Conservation (phyloP, 2,113 vertebrate genomes). For the Coptodon bakossiorum region DNA sequence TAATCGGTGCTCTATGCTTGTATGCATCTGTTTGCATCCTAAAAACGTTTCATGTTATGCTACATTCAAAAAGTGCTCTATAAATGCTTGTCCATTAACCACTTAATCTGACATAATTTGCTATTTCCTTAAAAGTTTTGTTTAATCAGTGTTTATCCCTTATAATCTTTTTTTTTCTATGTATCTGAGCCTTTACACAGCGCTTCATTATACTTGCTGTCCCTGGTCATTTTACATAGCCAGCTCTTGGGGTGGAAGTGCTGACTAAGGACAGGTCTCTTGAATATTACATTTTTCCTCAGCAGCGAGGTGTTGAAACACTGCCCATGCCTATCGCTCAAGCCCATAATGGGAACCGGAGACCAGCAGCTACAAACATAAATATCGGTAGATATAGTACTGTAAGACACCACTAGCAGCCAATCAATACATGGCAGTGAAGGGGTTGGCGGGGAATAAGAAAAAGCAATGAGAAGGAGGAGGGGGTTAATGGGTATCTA, state of each 20-base stretch:
- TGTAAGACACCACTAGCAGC: slow-evolving; percentile 33
- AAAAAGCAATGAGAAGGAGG: not conserved
- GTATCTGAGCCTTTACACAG: not conserved
- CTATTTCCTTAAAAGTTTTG: not conserved
- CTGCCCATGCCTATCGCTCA: slow-evolving; percentile 63
- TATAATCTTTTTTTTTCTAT: not conserved
- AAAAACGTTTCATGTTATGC: not conserved
- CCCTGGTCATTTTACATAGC: slow-evolving; percentile 41
- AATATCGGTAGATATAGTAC: slow-evolving; percentile 57
- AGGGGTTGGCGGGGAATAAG: not conserved
- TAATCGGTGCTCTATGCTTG: not conserved
- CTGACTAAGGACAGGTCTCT: slow-evolving; percentile 62
- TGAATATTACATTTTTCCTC: slow-evolving; percentile 67
- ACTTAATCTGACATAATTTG: not conserved
- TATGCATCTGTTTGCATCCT: not conserved
- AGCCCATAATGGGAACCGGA: slow-evolving; percentile 50
- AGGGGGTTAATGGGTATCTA: not conserved
- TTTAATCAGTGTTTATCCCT: not conserved
- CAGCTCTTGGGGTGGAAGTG: slow-evolving; percentile 33
- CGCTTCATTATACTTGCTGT: slow-evolving; percentile 2
- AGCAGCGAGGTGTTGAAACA: slow-evolving; percentile 63
- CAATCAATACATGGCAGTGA: slow-evolving; percentile 41
- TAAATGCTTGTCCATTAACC: not conserved
- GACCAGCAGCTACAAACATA: slow-evolving; percentile 57
- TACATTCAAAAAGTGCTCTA: not conserved